Evolutionary conservation across 1,140 invertebrate genomes (phyloP).

Genomic region (Temnothorax longispinosus): DNA sequence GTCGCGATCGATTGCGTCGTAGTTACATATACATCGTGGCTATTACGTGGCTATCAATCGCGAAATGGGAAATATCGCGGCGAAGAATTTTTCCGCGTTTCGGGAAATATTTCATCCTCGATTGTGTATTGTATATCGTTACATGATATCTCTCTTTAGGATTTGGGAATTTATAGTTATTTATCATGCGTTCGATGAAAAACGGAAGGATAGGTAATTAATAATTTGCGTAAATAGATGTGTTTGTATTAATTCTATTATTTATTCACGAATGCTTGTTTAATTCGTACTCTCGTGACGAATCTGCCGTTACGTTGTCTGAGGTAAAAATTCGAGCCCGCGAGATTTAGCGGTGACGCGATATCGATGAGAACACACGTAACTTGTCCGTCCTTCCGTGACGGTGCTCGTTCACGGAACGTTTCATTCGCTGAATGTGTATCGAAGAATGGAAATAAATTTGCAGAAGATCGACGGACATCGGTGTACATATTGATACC

Average conservation of each 20-base stretch:
- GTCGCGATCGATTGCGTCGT: constrained; percentile 35
- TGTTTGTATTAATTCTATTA: constrained; percentile 11
- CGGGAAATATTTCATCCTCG: neutral
- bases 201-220: neutral
- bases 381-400: constrained; percentile 35
- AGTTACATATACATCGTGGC: neutral
- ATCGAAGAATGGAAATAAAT: constrained; percentile 44
- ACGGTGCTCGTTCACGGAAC: constrained; percentile 37
- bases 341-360: neutral
- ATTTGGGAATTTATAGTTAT: neutral
- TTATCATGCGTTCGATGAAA: neutral
- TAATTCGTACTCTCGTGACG: neutral
- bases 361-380: constrained; percentile 21
- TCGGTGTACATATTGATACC: neutral
- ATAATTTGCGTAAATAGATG: neutral
- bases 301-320: neutral
- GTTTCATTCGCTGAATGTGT: constrained; percentile 44
- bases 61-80: neutral
- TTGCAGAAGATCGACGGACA: constrained; percentile 4
- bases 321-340: neutral
- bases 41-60: constrained; percentile 9
- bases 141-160: neutral
- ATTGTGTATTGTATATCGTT: neutral
- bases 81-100: neutral
- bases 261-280: neutral